Base-by-base conservation (phyloP, 2,888 invertebrate species). In the Metalampra italica region DNA sequence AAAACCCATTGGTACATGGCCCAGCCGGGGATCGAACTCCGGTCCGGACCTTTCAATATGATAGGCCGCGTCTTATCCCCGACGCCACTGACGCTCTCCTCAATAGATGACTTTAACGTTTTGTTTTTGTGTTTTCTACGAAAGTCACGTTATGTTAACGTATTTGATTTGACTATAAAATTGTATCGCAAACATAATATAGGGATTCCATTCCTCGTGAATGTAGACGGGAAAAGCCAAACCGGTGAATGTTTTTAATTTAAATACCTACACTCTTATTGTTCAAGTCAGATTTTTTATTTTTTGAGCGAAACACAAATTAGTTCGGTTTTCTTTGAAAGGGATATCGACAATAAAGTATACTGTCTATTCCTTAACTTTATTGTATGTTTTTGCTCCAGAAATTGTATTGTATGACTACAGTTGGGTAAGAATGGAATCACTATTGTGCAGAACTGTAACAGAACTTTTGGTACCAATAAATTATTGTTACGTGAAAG, bases 401-500 rank as follows among this genome's bases (percentile, higher is more conserved):
- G 40, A 43, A 40, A 22, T 41, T 22, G 37, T 36, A 41, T 22
- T 22, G 42, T 41, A 9, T 22, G 11, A 32, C 8, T 29, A 62
- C 60, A 57, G 57, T 60, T 58, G 56, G 51, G 50, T 55, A 57
- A 60, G 48, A 57, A 57, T 63, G 29, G 45, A 55, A 54, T 50
- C 53, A 56, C 60, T 63, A 67, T 74, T 72, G 66, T 69, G 41
- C 55, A 59, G 52, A 64, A 51, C 52, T 53, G 60, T 62, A 68
- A 71, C 65, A 62, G 68, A 42, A 42, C 30, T 15, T 29, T 60
- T 56, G 51, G 50, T 15, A 53, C 55, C 51, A 60, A 69, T 69
- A 68, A 71, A 70, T 62, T 60, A 63, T 54, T 22, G 22, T 22
- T 57, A 57, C 60, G 75, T 62, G 71, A 74, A 74, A 75, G 72